These are phyloP conservation scores for Esox masquinongy DNA, from an alignment of 2,797 vertebrate species.

Conservation along the genomic window DNA sequence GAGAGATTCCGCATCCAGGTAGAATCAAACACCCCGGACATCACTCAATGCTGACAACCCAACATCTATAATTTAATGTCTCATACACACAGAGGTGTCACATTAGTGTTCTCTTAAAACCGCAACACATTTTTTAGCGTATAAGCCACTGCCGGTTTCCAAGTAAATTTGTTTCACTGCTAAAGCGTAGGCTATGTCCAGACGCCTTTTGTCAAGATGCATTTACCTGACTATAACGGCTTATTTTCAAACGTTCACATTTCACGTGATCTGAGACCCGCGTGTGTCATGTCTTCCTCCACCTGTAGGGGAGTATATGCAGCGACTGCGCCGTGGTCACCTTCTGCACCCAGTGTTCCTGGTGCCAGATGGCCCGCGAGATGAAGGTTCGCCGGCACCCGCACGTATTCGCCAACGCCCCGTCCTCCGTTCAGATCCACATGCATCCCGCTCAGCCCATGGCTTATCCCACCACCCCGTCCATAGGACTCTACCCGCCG, in stretches of 20 bases:
- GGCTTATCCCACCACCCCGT: neutral
- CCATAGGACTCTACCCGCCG: neutral
- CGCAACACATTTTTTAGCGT: too few relatives aligned
- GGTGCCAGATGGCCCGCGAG: constrained; percentile 62
- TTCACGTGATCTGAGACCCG: neutral
- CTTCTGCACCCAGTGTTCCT: constrained; percentile 37
- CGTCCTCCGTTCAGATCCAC: constrained; percentile 18
- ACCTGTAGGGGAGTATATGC: constrained; percentile 47
- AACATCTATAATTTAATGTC: neutral
- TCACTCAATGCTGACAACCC: neutral
- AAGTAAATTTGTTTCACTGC: too few relatives aligned
- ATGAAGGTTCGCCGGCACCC: constrained; percentile 29
- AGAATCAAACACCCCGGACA: neutral
- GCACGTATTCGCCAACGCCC: constrained; percentile 14
- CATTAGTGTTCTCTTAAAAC: too few relatives aligned
- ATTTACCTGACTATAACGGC: too few relatives aligned
- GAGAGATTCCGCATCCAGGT: constrained; percentile 60
- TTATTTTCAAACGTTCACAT: too few relatives aligned
- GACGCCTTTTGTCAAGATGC: too few relatives aligned
- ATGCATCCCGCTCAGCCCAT: neutral
- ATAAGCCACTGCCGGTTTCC: too few relatives aligned
- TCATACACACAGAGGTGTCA: neutral
- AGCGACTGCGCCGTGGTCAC: constrained; percentile 45
- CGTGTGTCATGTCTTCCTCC: neutral
- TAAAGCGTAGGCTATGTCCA: too few relatives aligned